Conservation (phyloP, 2,797 vertebrate genomes). For the Melanogrammus aeglefinus region DNA sequence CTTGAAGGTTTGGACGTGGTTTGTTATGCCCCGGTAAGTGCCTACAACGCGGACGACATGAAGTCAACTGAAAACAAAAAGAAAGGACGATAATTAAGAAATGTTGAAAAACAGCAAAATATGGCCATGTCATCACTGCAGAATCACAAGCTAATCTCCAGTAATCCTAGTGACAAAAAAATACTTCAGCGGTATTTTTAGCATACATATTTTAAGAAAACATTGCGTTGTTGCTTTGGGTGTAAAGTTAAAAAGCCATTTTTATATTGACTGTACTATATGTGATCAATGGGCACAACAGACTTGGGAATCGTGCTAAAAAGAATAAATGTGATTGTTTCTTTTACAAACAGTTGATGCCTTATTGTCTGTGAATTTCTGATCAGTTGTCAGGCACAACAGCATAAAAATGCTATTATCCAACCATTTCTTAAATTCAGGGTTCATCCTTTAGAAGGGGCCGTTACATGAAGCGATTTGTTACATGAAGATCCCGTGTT, state of each 20-base stretch:
- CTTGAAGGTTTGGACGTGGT: slow-evolving; percentile 38
- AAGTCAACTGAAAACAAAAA: slow-evolving; percentile 54
- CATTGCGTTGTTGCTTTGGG: slow-evolving; percentile 80
- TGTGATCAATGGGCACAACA: slow-evolving; percentile 79
- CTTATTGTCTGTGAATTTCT: slow-evolving; percentile 48
- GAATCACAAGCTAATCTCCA: slow-evolving; percentile 71
- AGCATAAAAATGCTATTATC: no score
- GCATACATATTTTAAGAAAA: slow-evolving; percentile 77
- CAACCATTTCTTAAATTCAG: not conserved
- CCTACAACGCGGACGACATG: slow-evolving; percentile 75
- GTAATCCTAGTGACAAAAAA: slow-evolving; percentile 69
- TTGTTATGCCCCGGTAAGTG: slow-evolving; percentile 77
- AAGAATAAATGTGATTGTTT: slow-evolving; percentile 79
- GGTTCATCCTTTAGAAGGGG: not conserved
- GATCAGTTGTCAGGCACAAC: not conserved
- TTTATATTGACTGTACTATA: slow-evolving; percentile 83
- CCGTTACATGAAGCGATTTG: not conserved
- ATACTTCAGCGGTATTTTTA: slow-evolving; percentile 79
- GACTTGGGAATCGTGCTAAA: slow-evolving; percentile 75
- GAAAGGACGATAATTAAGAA: slow-evolving; percentile 51
- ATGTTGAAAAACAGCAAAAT: slow-evolving; percentile 45
- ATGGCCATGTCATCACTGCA: slow-evolving; percentile 65
- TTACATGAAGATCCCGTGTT: not conserved
- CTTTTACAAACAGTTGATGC: slow-evolving; percentile 70
- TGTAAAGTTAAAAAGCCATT: slow-evolving; percentile 83